phyloP scores from a whole-genome alignment of 2,797 vertebrate species.

The Lateolabrax maculatus region DNA sequence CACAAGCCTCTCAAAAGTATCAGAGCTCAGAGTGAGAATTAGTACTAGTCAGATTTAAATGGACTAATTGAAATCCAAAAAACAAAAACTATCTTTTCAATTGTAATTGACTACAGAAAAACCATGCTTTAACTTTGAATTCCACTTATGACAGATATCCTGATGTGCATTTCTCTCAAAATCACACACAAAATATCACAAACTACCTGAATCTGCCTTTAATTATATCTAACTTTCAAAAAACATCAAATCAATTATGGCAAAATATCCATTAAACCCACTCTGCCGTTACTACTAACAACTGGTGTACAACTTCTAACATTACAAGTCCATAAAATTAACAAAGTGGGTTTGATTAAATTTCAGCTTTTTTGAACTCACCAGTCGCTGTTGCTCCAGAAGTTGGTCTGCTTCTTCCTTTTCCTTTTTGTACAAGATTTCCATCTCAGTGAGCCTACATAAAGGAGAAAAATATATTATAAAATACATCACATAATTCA shows the following conservation, averaged over 20 bases:
- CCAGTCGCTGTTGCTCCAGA: slow-evolving; percentile 98
- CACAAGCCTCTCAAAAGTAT: slow-evolving; percentile 70
- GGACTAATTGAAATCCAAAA: slow-evolving; percentile 80
- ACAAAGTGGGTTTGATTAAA: slow-evolving; percentile 41
- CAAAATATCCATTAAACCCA: slow-evolving; percentile 34
- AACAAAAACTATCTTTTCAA: slow-evolving; percentile 48
- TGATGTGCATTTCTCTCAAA: slow-evolving; percentile 52
- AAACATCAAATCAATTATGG: slow-evolving; percentile 5
- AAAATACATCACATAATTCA: background rate
- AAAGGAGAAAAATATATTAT: slow-evolving; percentile 25
- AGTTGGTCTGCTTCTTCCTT: slow-evolving; percentile 99
- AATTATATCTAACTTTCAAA: slow-evolving; percentile 8
- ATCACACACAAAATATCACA: slow-evolving; percentile 46
- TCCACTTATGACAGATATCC: slow-evolving; percentile 27
- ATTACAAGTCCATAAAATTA: slow-evolving; percentile 2
- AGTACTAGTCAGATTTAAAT: slow-evolving; percentile 90
- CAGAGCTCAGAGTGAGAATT: slow-evolving; percentile 87
- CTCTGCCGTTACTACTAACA: slow-evolving; percentile 19
- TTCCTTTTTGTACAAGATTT: slow-evolving; percentile 98
- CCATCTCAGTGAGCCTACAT: slow-evolving; percentile 97
- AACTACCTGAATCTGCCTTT: slow-evolving; percentile 42
- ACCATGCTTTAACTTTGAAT: slow-evolving; percentile 68
- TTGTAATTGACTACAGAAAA: slow-evolving; percentile 52
- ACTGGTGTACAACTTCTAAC: slow-evolving; percentile 6
- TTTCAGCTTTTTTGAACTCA: slow-evolving; percentile 79